phyloP scores from a whole-genome alignment of 1,140 invertebrate genomes.

The Cheumatopsyche charites region DNA sequence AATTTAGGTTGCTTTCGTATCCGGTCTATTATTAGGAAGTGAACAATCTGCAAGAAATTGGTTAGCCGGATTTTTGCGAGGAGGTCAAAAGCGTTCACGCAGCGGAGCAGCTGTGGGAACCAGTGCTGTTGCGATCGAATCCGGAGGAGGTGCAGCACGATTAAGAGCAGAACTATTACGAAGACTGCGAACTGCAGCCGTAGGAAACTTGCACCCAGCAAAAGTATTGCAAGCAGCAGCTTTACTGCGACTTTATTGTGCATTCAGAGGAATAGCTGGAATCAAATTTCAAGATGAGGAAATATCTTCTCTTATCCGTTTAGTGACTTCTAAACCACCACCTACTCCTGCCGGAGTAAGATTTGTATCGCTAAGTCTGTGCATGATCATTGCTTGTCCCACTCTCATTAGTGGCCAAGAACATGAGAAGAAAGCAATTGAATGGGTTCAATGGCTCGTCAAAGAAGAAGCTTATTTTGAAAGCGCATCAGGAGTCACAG shows the following conservation, averaged over 20 bases:
- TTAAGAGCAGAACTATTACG: conserved; percentile 81
- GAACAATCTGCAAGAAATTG: conserved; percentile 88
- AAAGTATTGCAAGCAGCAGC: conserved; percentile 82
- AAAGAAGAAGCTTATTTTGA: conserved; percentile 87
- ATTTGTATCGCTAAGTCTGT: conserved; percentile 92
- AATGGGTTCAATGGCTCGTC: conserved; percentile 94
- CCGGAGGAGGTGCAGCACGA: conserved; percentile 71
- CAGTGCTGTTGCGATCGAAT: conserved; percentile 65
- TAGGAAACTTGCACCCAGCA: conserved; percentile 60
- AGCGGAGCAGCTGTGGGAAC: conserved; percentile 20
- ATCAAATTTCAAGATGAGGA: conserved; percentile 96
- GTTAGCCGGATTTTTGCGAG: conserved; percentile 91
- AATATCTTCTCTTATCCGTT: conserved; percentile 78
- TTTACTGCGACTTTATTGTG: conserved; percentile 86
- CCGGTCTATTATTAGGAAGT: conserved; percentile 87
- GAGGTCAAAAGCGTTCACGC: conserved; percentile 78
- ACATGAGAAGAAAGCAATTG: conserved; percentile 87
- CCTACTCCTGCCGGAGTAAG: conserved; percentile 86
- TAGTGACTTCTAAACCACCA: conserved; percentile 90
- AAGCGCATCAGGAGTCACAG: conserved; percentile 76
- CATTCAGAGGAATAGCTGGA: conserved; percentile 88
- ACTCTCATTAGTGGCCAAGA: conserved; percentile 79
- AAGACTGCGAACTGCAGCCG: conserved; percentile 58
- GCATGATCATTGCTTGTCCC: conserved; percentile 94
- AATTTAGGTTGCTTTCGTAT: conserved; percentile 81